Percentiles rank a stretch among this genome's conserved stretches.
Evolutionary conservation across 2,113 vertebrate species (phyloP).

Genomic region (Alligator mississippiensis): DNA sequence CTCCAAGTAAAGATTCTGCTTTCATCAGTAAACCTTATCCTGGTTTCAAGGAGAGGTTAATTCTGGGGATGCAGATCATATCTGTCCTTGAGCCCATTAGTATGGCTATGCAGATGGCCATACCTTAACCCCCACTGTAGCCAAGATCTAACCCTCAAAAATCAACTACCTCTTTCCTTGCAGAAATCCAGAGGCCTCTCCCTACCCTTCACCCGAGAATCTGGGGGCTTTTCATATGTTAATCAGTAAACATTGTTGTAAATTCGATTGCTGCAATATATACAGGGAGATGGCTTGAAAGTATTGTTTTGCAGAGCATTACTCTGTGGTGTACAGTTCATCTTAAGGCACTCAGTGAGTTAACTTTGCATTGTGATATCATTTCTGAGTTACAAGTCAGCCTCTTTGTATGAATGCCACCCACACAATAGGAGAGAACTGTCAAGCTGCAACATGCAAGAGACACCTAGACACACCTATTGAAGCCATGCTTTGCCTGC

Average conservation of each 20-base stretch:
- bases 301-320: accelerated
- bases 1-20: background rate
- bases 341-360: background rate
- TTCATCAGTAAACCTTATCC: accelerated
- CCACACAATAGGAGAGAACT: background rate
- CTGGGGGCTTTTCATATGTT: accelerated
- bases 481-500: background rate
- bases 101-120: too few species aligned
- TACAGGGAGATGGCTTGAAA: accelerated
- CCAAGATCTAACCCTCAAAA: accelerated
- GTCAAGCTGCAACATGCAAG: conserved; percentile 25
- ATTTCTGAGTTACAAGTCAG: background rate
- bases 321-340: accelerated
- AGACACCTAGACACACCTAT: background rate
- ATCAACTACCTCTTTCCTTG: accelerated
- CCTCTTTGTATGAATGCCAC: background rate
- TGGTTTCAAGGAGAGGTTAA: background rate
- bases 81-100: background rate
- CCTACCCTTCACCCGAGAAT: accelerated
- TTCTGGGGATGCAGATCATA: background rate
- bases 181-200: background rate
- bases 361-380: background rate
- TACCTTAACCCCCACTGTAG: accelerated
- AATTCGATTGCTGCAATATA: accelerated
- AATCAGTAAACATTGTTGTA: accelerated